Base-by-base conservation (phyloP, 1,140 invertebrate species). In the Tetragnatha versicolor region DNA sequence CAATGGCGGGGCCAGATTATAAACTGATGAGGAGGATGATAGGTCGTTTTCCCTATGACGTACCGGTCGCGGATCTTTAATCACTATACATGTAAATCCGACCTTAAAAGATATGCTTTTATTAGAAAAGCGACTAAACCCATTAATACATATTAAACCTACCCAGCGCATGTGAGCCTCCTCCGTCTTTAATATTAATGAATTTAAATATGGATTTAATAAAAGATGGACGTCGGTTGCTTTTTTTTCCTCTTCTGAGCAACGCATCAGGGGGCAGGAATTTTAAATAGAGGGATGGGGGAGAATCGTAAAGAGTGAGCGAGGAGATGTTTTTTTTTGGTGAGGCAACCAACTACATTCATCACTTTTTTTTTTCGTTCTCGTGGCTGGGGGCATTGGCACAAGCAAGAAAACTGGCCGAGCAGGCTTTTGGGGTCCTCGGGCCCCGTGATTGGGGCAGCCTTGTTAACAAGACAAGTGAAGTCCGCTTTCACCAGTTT, bases 401-500 rank as follows among this genome's bases (percentile, higher is more conserved):
- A 29, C 33, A n/a, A 20, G 22, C 12, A 63, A 63, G 31, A 75
- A 75, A 75, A 75, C 72, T 75, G 42, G 72, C 45, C 31, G 31
- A 27, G 42, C 72, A 49, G 31, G 55, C 37, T 63, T 75, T 75
- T 22, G 51, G 51, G 58, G 51, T 20, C n/a, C 37, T 42, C 51
- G 69, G 37, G 47, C 66, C 66, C 69, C 29, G n/a, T 14, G 39
- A 39, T 20, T n/a, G 53, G 10, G 25, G 27, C 55, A 63, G 51
- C 72, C 55, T 75, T 75, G 72, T 75, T 75, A 75, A 75, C 72
- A 75, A 75, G 72, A 63, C 72, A 63, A 75, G 72, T 75, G 72
- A 75, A 63, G 72, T 39, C 55, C 55, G 72, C 72, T 75, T 75
- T 75, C 72, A 75, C 55, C 72, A 75, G 72, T 60, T 75, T 37